Evolutionary conservation across 2,797 vertebrate species (phyloP), one percentile per base, ranked within the genome.

Genomic region (Oreonectes daqikongensis): DNA sequence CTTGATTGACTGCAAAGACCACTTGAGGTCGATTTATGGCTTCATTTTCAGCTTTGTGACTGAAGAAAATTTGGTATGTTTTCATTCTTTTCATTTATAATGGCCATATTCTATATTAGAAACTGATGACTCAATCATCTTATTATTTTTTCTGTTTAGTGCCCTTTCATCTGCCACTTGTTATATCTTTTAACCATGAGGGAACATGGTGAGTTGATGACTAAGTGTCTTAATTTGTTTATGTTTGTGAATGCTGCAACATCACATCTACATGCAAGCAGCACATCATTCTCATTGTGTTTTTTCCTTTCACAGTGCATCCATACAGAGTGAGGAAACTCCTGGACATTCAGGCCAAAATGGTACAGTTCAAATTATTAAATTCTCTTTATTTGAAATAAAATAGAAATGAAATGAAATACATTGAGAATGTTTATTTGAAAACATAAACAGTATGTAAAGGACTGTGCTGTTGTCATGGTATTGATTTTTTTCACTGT

Each of bases 111-210:
- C n/a, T n/a, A n/a, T n/a, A n/a, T n/a, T n/a, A n/a, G n/a, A n/a
- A n/a, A n/a, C n/a, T 32, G 3, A 32, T 32, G 32, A 3, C 3
- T 32, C 6, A 42, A 12, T 42, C 40, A 42, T 12, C 10, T 10
- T 12, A 1, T 42, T 14, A 14, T 42, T 42, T 42, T 22, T 81
- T 85, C 64, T 75, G 90, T 91, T 79, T 89, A 99, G 98, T 95
- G 94, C 75, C 96, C 96, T 61, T 96, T 90, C 14, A n/a, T 94
- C 74, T 98, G 96, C 86, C 96, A 97, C 63, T 55, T 99, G 59
- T 85, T 99, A 12, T 99, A 95, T 89, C 93, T 99, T 86, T 86
- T 99, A 86, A 99, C 96, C 63, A 93, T 88, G 84, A 95, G 88
- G 83, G 95, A 96, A 83, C 94, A 86, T 68, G 95, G 97, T 99